phyloP scores from a whole-genome alignment of 2,888 invertebrate genomes.

The Scaptomyza cyrtandrae region DNA sequence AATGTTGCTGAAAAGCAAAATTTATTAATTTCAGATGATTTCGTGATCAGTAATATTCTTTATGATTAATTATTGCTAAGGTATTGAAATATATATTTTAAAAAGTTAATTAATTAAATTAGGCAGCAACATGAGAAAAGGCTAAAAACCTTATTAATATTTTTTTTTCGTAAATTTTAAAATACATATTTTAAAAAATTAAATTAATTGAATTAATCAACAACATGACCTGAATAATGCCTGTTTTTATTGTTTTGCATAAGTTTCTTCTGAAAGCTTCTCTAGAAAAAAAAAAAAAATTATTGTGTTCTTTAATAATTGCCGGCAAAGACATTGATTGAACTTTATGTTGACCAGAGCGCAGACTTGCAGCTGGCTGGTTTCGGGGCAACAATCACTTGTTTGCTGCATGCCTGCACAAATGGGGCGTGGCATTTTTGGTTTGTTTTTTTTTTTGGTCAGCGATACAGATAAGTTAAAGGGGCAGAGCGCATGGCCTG shows the following conservation, averaged over 20 bases:
- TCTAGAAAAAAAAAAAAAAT: conserved; percentile 11
- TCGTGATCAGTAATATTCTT: not conserved
- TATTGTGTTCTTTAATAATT: conserved; percentile 61
- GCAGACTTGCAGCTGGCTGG: conserved; percentile 45
- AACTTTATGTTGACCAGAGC: conserved; percentile 69
- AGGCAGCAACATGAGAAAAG: not conserved
- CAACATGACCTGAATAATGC: conserved; percentile 13
- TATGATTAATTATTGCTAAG: too few species aligned
- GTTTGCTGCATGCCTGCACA: conserved; percentile 24
- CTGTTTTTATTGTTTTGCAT: not conserved
- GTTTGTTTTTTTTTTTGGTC: not conserved
- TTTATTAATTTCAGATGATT: not conserved
- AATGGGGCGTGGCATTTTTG: conserved; percentile 58
- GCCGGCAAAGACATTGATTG: conserved; percentile 66
- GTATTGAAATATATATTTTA: not conserved
- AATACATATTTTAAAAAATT: not conserved
- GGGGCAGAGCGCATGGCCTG: conserved; percentile 56
- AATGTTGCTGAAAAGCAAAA: not conserved
- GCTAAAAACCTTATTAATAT: not conserved
- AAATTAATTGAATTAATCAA: conserved; percentile 21
- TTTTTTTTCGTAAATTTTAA: not conserved
- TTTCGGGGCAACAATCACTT: conserved; percentile 73
- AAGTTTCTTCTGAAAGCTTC: conserved; percentile 3
- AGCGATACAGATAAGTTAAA: conserved; percentile 41
- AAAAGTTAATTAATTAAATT: not conserved